Conservation (phyloP, 1,140 invertebrate species). For the Panagrolaimus sp. region DNA sequence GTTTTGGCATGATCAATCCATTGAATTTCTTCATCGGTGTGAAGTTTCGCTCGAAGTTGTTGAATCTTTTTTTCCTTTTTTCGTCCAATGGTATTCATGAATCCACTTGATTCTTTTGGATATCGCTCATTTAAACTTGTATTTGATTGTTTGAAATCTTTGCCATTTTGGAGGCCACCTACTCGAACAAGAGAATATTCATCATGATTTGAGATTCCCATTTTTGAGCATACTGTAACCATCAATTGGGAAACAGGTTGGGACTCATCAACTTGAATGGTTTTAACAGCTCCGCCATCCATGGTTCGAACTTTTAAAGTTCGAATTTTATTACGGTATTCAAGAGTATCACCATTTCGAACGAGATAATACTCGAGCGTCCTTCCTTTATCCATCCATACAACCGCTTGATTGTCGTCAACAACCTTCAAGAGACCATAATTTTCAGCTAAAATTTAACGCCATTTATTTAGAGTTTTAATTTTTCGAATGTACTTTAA, state of each 20-base stretch:
- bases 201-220: conserved; percentile 97
- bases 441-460: conserved; percentile 76
- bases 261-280: conserved; percentile 90
- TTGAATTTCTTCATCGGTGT: conserved; percentile 97
- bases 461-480: conserved; percentile 11
- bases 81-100: conserved; percentile 71
- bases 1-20: conserved; percentile 98
- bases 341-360: conserved; percentile 83
- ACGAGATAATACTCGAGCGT: conserved; percentile 93
- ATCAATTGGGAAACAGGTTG: conserved; percentile 94
- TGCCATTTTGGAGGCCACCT: conserved; percentile 60
- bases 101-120: conserved; percentile 64
- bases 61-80: conserved; percentile 87
- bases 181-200: conserved; percentile 94
- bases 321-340: conserved; percentile 83
- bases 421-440: conserved; percentile 87
- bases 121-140: conserved; percentile 16
- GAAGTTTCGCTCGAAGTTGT: conserved; percentile 78
- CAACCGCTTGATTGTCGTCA: conserved; percentile 91
- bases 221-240: conserved; percentile 97
- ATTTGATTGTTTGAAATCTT: conserved; percentile 10
- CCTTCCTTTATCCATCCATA: conserved; percentile 88
- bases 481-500: too few species aligned
- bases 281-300: conserved; percentile 88
- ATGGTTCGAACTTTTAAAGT: conserved; percentile 89